Base-by-base conservation (phyloP, 1,140 invertebrate genomes). In the Pseudomyrmex flavicornis region DNA sequence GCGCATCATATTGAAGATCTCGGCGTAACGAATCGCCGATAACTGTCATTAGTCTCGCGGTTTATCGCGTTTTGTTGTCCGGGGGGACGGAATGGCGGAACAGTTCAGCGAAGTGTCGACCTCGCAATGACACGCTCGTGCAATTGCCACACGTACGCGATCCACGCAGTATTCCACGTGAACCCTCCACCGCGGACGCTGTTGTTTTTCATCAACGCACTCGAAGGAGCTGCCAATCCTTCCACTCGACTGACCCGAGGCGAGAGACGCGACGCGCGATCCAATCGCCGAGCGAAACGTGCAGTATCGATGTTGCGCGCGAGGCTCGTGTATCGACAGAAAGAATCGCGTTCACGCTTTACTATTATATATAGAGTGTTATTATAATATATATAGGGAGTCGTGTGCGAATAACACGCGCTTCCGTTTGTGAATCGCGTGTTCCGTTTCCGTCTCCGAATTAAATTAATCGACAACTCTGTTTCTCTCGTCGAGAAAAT, bases 301-400 rank as follows among this genome's bases (percentile, higher is more conserved):
- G 76, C 65, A 48, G 54, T 70, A 9, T 61, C 44, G 44, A 50
- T n/a, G 22, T 77, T 59, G 44, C 10, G 12, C 58, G 44, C 35
- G 26, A 44, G 12, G 35, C 50, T 46, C 48, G 50, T 26, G n/a
- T 73, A 48, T 22, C 20, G 3, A n/a, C 20, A 8, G 26, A 35
- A 7, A 35, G 35, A 35, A 35, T 35, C 35, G 35, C 35, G 35
- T 35, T 35, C 35, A 5, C 35, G 35, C 35, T 35, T 35, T 35
- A 7, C 35, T 17, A 17, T 17, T 17, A 17, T 17, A 17, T 5
- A 35, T 35, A 7, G 5, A 35, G 35, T 35, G 35, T 35, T 7
- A 35, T 35, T 35, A 35, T 35, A 7, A 2, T 26, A 35, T 35
- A 35, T 7, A 35, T 4, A 7, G 35, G 5, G 35, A 35, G 35